Conservation (phyloP, 2,113 vertebrate genomes). For the Trichomycterus rosablanca region DNA sequence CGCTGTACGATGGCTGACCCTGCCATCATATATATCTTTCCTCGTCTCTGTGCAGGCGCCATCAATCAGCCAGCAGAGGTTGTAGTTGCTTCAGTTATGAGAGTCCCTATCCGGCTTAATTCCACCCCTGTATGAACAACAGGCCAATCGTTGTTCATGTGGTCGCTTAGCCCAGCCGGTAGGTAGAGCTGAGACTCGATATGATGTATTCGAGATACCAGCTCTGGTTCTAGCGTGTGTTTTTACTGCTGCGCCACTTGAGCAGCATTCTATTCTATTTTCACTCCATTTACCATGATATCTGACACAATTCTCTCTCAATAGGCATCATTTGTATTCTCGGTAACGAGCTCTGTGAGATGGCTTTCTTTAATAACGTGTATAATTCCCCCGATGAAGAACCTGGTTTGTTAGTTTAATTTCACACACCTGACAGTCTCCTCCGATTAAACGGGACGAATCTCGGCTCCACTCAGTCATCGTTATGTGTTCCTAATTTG, state of each 20-base stretch:
- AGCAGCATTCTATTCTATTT: neutral
- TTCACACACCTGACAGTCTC: conserved; percentile 33
- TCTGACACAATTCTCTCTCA: conserved; percentile 25
- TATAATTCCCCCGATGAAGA: conserved; percentile 33
- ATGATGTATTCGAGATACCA: too few species aligned
- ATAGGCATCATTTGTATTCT: conserved; percentile 24
- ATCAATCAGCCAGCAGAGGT: too few species aligned
- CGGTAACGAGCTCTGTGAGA: conserved; percentile 35
- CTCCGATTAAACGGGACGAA: conserved; percentile 32
- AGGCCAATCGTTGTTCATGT: too few species aligned
- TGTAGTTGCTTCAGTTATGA: too few species aligned
- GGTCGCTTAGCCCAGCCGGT: too few species aligned
- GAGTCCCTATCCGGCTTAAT: too few species aligned
- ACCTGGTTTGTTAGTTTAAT: conserved; percentile 40
- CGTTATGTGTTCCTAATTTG: conserved; percentile 31
- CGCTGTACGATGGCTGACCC: too few species aligned
- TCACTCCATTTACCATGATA: conserved; percentile 15
- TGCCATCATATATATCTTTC: too few species aligned
- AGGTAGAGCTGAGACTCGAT: too few species aligned
- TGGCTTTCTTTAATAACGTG: conserved; percentile 42
- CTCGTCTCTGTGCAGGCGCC: too few species aligned
- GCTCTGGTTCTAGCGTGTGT: too few species aligned
- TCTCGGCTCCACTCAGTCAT: conserved; percentile 25
- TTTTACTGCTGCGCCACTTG: neutral
- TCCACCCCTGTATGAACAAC: too few species aligned